A percentile compares a stretch with the other conserved stretches of the same genome.
Conservation (phyloP, 1,140 invertebrate species). For the Samia ricini region DNA sequence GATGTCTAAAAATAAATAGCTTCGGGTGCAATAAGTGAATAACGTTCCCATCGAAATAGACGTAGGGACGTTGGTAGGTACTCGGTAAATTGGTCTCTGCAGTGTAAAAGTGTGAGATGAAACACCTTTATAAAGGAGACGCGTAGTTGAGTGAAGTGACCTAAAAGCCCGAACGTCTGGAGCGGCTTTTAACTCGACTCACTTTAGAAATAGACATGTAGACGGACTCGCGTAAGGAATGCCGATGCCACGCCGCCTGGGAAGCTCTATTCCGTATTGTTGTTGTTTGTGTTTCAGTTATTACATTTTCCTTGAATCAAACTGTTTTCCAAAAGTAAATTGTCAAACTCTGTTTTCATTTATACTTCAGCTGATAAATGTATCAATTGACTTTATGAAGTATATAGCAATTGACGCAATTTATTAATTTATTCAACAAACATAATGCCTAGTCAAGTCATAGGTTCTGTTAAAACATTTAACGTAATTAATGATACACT, state of each 20-base stretch:
- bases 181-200: constrained; percentile 50
- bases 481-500: no score
- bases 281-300: neutral
- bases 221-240: constrained; percentile 34
- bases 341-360: no score
- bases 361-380: no score
- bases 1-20: no score
- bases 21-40: neutral
- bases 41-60: neutral
- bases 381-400: no score
- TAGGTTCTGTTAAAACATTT: no score
- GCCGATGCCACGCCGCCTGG: constrained; percentile 18
- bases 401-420: no score
- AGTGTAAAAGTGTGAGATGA: neutral
- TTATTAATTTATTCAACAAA: no score
- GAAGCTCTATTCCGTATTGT: constrained; percentile 11
- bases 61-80: neutral
- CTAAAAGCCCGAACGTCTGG: constrained; percentile 47
- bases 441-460: no score
- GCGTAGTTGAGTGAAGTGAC: constrained; percentile 34
- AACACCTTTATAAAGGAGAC: neutral
- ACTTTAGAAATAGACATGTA: constrained; percentile 51
- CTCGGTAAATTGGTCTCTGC: neutral
- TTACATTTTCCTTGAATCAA: neutral
- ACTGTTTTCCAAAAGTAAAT: neutral